These are phyloP conservation scores for Mormyrops attenuatus DNA, from an alignment of 2,797 vertebrate genomes.

Conservation along the genomic window DNA sequence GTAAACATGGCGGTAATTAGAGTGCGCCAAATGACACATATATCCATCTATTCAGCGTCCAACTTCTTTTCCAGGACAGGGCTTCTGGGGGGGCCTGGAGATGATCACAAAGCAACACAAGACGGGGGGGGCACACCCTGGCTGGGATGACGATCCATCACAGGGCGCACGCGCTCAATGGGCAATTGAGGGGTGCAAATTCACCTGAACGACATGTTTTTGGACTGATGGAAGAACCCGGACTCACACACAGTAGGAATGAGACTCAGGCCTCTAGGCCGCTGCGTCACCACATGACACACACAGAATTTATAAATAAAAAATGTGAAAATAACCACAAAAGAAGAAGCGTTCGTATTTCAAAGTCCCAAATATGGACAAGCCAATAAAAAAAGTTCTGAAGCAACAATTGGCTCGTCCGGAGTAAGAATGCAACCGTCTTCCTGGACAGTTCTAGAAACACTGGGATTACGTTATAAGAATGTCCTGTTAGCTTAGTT, in stretches of 20 bases:
- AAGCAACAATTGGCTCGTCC: not conserved
- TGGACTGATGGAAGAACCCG: not conserved
- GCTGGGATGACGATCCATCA: not conserved
- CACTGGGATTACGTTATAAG: not conserved
- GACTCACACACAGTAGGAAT: not conserved
- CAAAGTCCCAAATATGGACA: not conserved
- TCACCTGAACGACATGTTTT: not conserved
- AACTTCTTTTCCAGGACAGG: not conserved
- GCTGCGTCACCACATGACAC: not conserved
- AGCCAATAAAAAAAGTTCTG: not conserved
- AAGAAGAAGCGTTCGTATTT: not conserved
- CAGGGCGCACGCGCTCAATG: not conserved
- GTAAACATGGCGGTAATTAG: not conserved
- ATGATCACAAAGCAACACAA: not conserved
- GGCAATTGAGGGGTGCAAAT: not conserved
- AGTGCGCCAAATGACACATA: not conserved
- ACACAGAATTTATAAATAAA: not conserved
- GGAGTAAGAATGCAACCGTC: not conserved
- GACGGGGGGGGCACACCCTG: not conserved
- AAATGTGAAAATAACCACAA: not conserved
- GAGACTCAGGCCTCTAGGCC: not conserved
- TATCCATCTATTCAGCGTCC: not conserved
- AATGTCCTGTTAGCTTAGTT: not conserved
- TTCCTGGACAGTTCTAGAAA: not conserved
- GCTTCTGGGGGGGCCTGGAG: not conserved